Evolutionary conservation across 2,113 vertebrate genomes (phyloP).

Genomic region (Steatornis caripensis): DNA sequence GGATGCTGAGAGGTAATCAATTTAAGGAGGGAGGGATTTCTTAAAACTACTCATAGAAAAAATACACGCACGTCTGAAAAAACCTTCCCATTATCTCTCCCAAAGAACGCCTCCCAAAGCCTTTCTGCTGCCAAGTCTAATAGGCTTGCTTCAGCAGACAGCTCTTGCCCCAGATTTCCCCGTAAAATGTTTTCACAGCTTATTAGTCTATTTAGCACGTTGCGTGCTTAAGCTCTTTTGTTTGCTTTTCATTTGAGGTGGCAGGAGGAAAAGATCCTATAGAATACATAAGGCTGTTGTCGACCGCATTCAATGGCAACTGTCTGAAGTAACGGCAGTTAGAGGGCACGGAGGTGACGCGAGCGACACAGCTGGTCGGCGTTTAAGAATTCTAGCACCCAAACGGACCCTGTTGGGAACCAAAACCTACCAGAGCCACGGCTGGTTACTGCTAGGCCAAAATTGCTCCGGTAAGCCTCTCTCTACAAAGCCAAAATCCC

Average conservation of each 20-base stretch:
- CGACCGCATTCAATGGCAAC: not conserved
- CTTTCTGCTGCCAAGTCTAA: conserved; percentile 55
- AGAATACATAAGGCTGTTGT: not conserved
- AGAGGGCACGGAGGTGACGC: not conserved
- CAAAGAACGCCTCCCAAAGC: conserved; percentile 34
- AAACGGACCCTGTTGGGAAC: not conserved
- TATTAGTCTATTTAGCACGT: conserved; percentile 48
- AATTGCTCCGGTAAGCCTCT: not conserved
- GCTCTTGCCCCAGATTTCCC: conserved; percentile 68
- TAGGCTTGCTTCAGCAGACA: conserved; percentile 45
- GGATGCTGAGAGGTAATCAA: conserved; percentile 51
- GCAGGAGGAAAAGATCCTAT: not conserved
- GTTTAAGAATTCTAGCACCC: not conserved
- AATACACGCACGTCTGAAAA: conserved; percentile 11
- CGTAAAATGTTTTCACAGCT: conserved; percentile 59
- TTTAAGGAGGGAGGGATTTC: conserved; percentile 55
- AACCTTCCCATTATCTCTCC: conserved; percentile 65
- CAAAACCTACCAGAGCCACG: not conserved
- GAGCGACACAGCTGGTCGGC: not conserved
- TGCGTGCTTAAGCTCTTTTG: not conserved
- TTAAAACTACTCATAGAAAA: conserved; percentile 59
- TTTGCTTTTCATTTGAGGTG: conserved; percentile 27
- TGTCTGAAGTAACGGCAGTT: not conserved
- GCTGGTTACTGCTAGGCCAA: not conserved
- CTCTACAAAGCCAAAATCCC: not conserved